These are phyloP conservation scores for Vulpes ferrilata DNA, from an alignment of 2,113 vertebrate genomes.

Conservation along the genomic window DNA sequence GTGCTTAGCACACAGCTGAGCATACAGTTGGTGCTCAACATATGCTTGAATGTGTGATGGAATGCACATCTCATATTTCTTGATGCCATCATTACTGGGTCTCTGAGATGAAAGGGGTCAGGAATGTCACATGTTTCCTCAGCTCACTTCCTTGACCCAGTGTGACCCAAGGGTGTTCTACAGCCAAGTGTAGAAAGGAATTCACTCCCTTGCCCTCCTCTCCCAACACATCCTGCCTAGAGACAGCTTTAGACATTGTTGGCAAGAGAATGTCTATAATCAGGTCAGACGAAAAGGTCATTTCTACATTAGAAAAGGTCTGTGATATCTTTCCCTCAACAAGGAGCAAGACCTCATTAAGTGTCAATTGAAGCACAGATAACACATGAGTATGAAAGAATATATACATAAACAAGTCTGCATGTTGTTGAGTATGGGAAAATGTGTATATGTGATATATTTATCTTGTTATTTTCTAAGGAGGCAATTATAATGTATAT, in stretches of 20 bases:
- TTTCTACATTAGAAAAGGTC: constrained; percentile 50
- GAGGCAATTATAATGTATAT: background rate
- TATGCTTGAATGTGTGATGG: background rate
- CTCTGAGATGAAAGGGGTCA: constrained; percentile 79
- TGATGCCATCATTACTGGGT: constrained; percentile 56
- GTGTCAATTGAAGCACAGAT: constrained; percentile 70
- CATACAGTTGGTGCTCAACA: background rate
- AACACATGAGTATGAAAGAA: constrained; percentile 25
- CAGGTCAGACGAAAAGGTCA: constrained; percentile 64
- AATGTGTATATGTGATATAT: background rate
- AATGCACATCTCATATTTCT: constrained; percentile 4
- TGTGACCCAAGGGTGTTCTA: constrained; percentile 76
- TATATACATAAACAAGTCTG: background rate
- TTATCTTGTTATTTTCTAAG: constrained; percentile 34
- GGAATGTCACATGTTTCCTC: constrained; percentile 69
- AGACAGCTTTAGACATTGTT: constrained; percentile 67
- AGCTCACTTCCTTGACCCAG: constrained; percentile 78
- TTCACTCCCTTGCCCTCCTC: constrained; percentile 71
- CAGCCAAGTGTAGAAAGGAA: constrained; percentile 82
- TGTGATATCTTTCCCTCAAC: constrained; percentile 70
- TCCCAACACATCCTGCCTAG: constrained; percentile 71
- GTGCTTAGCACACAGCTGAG: background rate
- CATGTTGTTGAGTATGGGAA: background rate
- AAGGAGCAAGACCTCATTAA: constrained; percentile 75
- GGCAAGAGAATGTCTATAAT: constrained; percentile 68